Base-by-base conservation (phyloP, 1,140 invertebrate species). In the Drosophila rufa region DNA sequence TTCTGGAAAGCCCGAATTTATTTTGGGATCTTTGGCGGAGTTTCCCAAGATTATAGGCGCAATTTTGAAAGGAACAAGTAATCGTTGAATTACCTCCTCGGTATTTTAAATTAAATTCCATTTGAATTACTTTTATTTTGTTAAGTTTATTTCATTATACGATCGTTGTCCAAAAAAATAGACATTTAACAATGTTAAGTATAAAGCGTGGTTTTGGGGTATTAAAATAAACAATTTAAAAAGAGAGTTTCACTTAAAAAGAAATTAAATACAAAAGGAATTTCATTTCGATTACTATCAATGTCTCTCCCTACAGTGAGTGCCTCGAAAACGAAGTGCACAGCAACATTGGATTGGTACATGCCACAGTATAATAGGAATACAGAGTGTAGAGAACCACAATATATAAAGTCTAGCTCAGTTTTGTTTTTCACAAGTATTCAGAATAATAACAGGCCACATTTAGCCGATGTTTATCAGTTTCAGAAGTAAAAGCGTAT, bases 221-320 rank as follows among this genome's bases (percentile, higher is more conserved):
- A 48, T 67, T 74, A 82, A 69, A 80, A 65, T 79, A 62, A 55
- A 65, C 62, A 77, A 50, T 60, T 71, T 90, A 85, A 76, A 69
- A 71, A 71, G 69, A 79, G 59, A 50, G 38, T 36, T 59, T 25
- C 22, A 56, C 77, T 90, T 89, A 82, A 64, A 78, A 79, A 78
- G 67, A 85, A 90, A 79, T 79, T 73, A 85, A 89, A 84, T 89
- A 89, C 80, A 75, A 89, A 71, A 80, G 84, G 77, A 84, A 84
- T 89, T 80, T 55, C 57, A 64, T 68, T 69, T 60, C 30, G 50
- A 70, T 55, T 55, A 40, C 36, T 7, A 42, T 22, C 22, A 71
- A 67, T 69, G 62, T 71, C 60, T 82, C 47, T 53, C 58, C 58
- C 27, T 42, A 30, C 7, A 55, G 60, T 42, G 51, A 70, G 78